These are phyloP conservation scores for Macrosiphum euphorbiae DNA, from an alignment of 2,888 invertebrate species.

Conservation along the genomic window DNA sequence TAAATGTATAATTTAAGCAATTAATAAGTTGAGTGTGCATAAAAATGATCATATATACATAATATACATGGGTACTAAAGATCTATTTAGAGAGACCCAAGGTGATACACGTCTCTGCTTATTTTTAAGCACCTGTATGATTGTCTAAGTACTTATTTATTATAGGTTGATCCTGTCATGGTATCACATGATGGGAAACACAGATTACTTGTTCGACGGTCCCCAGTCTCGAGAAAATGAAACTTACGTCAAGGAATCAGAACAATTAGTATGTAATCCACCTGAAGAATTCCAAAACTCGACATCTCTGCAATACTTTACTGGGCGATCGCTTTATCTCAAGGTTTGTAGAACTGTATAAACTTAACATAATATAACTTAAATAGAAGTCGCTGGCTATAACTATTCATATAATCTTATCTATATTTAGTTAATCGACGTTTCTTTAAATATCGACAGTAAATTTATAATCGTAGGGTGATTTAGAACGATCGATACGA, in stretches of 20 bases:
- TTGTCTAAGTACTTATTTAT: no score
- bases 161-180: conserved; percentile 75
- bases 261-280: conserved; percentile 11
- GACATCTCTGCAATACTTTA: conserved; percentile 23
- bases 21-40: neutral
- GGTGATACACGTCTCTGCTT: neutral
- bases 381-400: neutral
- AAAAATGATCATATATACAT: neutral
- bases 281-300: conserved; percentile 42
- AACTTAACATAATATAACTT: neutral
- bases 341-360: conserved; percentile 18
- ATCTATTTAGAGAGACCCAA: neutral
- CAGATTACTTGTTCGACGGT: conserved; percentile 78
- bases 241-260: neutral
- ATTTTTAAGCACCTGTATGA: neutral
- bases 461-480: conserved; percentile 31
- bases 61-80: neutral
- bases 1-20: neutral
- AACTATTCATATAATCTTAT: no score
- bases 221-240: conserved; percentile 66
- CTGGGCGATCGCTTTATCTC: conserved; percentile 49
- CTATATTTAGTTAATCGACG: neutral
- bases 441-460: neutral
- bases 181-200: conserved; percentile 80
- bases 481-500: conserved; percentile 43